phyloP scores from a whole-genome alignment of 2,113 vertebrate species.

The Stictonetta naevosa region DNA sequence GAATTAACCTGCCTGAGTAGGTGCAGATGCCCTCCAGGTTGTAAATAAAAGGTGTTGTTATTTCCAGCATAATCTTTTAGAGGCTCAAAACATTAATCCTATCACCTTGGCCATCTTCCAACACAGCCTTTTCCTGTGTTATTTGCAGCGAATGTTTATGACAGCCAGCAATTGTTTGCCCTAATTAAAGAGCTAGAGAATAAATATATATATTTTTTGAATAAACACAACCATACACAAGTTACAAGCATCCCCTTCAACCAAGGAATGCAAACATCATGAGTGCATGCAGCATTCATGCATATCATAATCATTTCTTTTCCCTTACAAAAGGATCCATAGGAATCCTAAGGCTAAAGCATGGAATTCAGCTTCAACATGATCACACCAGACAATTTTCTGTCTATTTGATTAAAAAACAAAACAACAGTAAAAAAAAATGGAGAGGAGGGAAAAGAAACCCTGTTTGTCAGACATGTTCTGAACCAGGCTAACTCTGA shows the following conservation, averaged over 20 bases:
- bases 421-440: not conserved
- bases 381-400: not conserved
- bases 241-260: not conserved
- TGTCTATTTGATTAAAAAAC: not conserved
- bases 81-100: not conserved
- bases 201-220: not conserved
- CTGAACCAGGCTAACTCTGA: not conserved
- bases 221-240: not conserved
- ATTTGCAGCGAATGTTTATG: not conserved
- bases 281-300: not conserved
- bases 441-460: not conserved
- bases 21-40: not conserved
- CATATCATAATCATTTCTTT: not conserved
- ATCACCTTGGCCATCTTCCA: slow-evolving; percentile 21
- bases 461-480: not conserved
- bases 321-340: not conserved
- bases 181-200: not conserved
- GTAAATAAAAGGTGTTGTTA: not conserved
- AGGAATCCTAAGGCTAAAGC: not conserved
- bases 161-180: not conserved
- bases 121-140: not conserved
- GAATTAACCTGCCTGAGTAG: not conserved
- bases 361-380: not conserved
- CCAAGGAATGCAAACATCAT: not conserved
- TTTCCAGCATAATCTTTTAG: not conserved